Evolutionary conservation across 2,113 vertebrate species (phyloP).

Genomic region (Pyrgilauda ruficollis): DNA sequence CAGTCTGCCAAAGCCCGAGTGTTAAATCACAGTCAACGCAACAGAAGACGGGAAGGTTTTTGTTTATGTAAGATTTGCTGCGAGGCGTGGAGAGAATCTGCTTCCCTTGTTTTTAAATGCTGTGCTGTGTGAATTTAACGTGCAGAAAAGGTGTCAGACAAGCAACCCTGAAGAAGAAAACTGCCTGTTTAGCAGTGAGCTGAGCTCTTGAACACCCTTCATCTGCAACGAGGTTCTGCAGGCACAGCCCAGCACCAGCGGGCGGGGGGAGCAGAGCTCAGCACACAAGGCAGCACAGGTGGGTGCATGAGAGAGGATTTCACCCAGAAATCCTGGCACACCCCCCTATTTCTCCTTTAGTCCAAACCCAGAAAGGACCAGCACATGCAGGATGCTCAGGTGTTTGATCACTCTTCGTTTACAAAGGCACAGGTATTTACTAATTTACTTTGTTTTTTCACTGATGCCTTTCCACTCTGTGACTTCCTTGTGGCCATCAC

Average conservation of each 20-base stretch:
- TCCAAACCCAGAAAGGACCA: not conserved
- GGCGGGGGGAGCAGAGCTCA: not conserved
- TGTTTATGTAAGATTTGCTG: not conserved
- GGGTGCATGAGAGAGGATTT: not conserved
- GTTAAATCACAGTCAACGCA: not conserved
- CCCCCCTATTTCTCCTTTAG: not conserved
- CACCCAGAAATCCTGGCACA: not conserved
- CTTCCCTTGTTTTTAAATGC: slow-evolving; percentile 13
- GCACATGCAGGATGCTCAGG: fast-evolving
- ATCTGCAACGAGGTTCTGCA: not conserved
- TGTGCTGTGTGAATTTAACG: slow-evolving; percentile 11
- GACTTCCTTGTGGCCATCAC: not conserved
- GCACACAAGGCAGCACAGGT: not conserved
- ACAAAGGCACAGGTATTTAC: not conserved
- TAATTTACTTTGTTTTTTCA: not conserved
- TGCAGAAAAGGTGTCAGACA: slow-evolving; percentile 59
- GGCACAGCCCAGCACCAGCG: not conserved
- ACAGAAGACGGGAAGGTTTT: not conserved
- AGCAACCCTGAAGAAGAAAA: slow-evolving; percentile 15
- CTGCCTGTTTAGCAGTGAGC: not conserved
- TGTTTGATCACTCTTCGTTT: not conserved
- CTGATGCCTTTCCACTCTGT: not conserved
- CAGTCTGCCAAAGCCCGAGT: not conserved
- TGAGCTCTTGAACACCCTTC: not conserved
- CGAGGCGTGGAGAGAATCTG: not conserved